phyloP scores from a whole-genome alignment of 2,113 vertebrate genomes.

The Platysteira castanea region DNA sequence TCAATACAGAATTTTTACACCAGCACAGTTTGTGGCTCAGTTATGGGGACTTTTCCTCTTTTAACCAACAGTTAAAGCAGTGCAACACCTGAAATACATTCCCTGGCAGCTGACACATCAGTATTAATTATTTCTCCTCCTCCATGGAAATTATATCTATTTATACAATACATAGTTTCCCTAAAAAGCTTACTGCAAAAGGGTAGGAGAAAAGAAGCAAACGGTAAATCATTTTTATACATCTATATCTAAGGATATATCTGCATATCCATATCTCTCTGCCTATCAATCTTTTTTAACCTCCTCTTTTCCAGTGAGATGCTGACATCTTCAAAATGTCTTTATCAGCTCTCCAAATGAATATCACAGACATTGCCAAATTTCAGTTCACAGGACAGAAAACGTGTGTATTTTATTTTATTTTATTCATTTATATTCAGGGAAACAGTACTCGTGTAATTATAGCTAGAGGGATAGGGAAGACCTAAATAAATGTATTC shows the following conservation, averaged over 20 bases:
- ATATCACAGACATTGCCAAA: not conserved
- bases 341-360: not conserved
- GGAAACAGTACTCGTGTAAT: not conserved
- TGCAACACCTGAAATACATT: not conserved
- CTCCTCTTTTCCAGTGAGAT: not conserved
- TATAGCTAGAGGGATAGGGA: conserved; percentile 5
- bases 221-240: not conserved
- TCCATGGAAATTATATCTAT: not conserved
- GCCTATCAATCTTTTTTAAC: not conserved
- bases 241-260: not conserved
- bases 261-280: not conserved
- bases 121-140: conserved; percentile 5
- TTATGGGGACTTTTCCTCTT: not conserved
- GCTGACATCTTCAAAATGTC: not conserved
- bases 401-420: not conserved
- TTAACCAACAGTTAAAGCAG: not conserved
- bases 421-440: conserved; percentile 9
- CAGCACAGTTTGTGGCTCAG: not conserved
- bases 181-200: not conserved
- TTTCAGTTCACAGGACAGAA: not conserved
- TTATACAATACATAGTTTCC: not conserved
- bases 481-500: conserved; percentile 15
- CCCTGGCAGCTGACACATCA: not conserved
- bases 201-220: not conserved
- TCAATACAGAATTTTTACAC: not conserved